Conservation (phyloP, 2,113 vertebrate genomes). For the Lepus europaeus region DNA sequence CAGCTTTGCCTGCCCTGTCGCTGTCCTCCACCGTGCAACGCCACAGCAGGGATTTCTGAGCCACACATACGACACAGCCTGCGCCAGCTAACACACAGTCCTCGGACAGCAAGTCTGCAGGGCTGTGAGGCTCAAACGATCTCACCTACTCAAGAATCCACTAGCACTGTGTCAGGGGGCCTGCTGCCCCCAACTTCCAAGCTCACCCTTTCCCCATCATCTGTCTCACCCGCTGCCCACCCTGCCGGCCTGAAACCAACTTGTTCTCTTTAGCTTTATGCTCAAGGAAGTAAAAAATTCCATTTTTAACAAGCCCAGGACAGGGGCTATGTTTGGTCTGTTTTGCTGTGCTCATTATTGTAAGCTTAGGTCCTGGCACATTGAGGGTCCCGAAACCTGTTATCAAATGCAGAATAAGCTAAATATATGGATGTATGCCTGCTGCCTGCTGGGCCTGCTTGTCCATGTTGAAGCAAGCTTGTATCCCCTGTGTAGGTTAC, state of each 20-base stretch:
- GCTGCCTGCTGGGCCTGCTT: too few species aligned
- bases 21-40: neutral
- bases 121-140: fast-evolving
- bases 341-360: neutral
- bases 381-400: neutral
- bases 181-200: neutral
- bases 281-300: neutral
- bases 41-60: neutral
- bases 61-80: fast-evolving
- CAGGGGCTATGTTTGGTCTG: neutral
- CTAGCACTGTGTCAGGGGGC: neutral
- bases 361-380: neutral
- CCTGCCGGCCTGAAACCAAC: neutral
- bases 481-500: neutral
- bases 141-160: neutral
- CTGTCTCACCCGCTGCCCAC: neutral
- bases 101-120: neutral
- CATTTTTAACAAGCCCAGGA: neutral
- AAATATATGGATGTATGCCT: neutral
- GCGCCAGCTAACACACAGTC: fast-evolving
- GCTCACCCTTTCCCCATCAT: neutral
- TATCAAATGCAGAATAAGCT: neutral
- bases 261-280: neutral
- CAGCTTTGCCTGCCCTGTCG: neutral
- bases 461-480: neutral